A percentile compares a stretch with the other conserved stretches of the same genome.
phyloP scores from a whole-genome alignment of 2,113 vertebrate species.

The Phycodurus eques region DNA sequence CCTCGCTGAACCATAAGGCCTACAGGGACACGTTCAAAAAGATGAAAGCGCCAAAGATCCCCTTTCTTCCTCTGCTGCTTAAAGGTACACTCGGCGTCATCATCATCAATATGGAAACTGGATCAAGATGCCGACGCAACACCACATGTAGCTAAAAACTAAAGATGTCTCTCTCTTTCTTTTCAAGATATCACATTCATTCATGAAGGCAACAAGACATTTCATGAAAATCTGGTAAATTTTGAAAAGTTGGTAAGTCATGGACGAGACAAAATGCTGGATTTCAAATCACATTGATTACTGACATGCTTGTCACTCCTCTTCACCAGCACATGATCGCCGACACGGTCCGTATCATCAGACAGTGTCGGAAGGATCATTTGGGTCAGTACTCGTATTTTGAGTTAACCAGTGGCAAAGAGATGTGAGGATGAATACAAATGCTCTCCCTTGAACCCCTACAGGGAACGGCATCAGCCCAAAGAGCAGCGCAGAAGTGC shows the following conservation, averaged over 20 bases:
- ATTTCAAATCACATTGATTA: background rate
- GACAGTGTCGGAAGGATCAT: constrained; percentile 88
- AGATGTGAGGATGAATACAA: background rate
- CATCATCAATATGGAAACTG: background rate
- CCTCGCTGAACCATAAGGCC: constrained; percentile 96
- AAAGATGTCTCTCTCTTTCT: background rate
- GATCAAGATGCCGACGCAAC: background rate
- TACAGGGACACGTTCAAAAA: constrained; percentile 97
- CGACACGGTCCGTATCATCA: constrained; percentile 86
- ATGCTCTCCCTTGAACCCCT: background rate
- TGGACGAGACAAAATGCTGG: background rate
- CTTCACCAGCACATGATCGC: constrained; percentile 90
- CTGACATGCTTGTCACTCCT: constrained; percentile 12
- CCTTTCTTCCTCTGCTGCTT: constrained; percentile 94
- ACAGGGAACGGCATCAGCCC: constrained; percentile 82
- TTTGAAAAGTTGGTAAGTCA: constrained; percentile 95
- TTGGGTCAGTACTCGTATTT: constrained; percentile 75
- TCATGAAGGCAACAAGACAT: constrained; percentile 98
- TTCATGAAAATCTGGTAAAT: constrained; percentile 95
- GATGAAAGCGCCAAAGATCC: constrained; percentile 97
- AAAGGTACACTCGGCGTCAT: constrained; percentile 77
- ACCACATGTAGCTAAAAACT: background rate
- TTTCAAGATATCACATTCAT: constrained; percentile 91
- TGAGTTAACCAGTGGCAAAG: background rate
- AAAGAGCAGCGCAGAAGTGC: constrained; percentile 88